Evolutionary conservation across 2,113 vertebrate genomes (phyloP).

Genomic region (Pachypanchax playfairii): DNA sequence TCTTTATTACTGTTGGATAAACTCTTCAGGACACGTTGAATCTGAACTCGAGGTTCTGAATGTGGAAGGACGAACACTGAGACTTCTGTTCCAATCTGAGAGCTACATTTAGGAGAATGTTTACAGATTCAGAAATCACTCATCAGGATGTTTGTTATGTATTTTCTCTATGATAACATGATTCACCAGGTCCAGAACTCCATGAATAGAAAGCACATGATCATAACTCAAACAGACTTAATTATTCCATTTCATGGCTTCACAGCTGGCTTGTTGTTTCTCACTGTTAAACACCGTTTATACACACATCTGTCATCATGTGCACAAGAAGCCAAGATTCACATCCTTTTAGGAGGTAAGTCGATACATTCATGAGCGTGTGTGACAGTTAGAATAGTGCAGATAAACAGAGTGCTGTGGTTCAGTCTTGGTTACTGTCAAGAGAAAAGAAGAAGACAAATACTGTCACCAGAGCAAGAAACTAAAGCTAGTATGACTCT

Average conservation of each 20-base stretch:
- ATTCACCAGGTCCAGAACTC: conserved; percentile 9
- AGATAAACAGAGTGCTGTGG: conserved; percentile 14
- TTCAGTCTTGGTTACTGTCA: conserved; percentile 6
- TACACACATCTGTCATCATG: conserved; percentile 30
- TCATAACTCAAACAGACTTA: conserved; percentile 9
- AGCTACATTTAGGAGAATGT: too few species aligned
- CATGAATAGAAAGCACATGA: conserved; percentile 13
- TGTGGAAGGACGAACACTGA: too few species aligned
- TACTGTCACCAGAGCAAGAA: not conserved
- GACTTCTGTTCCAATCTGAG: too few species aligned
- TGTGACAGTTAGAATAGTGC: conserved; percentile 9
- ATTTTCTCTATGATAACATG: too few species aligned
- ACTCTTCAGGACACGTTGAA: too few species aligned
- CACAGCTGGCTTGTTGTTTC: conserved; percentile 6
- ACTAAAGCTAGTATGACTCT: not conserved
- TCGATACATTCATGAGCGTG: not conserved
- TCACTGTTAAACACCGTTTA: conserved; percentile 2
- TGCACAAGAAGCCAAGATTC: conserved; percentile 9
- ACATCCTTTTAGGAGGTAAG: conserved; percentile 1
- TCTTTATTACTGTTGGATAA: too few species aligned
- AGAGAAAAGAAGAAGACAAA: not conserved
- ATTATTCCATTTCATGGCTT: conserved; percentile 12
- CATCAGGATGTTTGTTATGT: too few species aligned
- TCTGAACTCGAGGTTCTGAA: too few species aligned
- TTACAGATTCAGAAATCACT: too few species aligned